These are phyloP conservation scores for Netelia melanura DNA, from an alignment of 2,888 invertebrate species.

Conservation along the genomic window DNA sequence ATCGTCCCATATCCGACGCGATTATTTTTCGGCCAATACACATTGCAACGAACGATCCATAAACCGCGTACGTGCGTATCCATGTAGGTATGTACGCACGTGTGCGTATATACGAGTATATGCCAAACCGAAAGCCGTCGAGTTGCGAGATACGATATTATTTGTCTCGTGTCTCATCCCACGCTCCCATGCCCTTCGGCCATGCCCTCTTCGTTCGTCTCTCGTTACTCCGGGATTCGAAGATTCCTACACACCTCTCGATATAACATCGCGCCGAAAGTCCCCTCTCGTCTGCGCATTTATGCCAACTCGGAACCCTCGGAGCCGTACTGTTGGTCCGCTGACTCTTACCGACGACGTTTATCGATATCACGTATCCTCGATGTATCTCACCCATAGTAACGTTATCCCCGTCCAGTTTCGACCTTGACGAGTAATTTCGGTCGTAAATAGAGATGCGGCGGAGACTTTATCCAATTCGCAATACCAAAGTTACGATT, in stretches of 20 bases:
- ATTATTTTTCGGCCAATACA: too few species aligned
- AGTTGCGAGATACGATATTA: constrained; percentile 39
- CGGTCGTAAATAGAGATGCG: constrained; percentile 48
- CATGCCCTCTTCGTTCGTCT: too few species aligned
- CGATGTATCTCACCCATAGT: too few species aligned
- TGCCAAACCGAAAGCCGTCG: background rate
- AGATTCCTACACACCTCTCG: constrained; percentile 31
- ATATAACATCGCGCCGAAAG: constrained; percentile 13
- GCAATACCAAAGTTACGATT: background rate
- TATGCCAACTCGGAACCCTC: background rate
- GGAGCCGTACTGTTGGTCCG: constrained; percentile 34
- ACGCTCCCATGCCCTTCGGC: background rate
- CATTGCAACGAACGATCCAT: too few species aligned
- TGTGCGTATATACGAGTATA: background rate
- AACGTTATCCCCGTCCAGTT: too few species aligned
- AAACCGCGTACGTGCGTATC: background rate
- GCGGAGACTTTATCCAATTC: constrained; percentile 52
- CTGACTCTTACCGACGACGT: constrained; percentile 2
- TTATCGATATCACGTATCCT: too few species aligned
- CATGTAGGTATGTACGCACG: constrained; percentile 3
- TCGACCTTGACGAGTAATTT: constrained; percentile 20
- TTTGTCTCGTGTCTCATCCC: constrained; percentile 50
- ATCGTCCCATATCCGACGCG: too few species aligned
- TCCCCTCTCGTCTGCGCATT: background rate
- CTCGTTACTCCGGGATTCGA: background rate